phyloP scores from a whole-genome alignment of 2,113 vertebrate genomes.

The Thamnophis sirtalis region DNA sequence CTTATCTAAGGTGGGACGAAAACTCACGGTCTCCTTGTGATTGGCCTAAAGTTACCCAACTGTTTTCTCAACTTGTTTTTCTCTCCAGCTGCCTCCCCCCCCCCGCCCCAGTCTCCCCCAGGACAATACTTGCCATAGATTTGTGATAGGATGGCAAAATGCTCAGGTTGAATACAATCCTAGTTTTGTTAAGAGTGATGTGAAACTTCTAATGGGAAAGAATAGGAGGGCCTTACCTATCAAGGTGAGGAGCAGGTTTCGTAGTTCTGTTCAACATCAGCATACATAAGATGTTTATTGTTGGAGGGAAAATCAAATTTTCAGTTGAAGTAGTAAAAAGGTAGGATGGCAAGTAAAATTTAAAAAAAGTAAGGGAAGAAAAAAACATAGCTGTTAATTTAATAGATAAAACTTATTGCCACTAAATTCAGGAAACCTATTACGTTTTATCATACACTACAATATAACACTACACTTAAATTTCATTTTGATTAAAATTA shows the following conservation, averaged over 20 bases:
- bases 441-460: neutral
- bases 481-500: conserved; percentile 1
- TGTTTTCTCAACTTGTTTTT: too few species aligned
- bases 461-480: conserved; percentile 32
- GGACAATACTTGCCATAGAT: neutral
- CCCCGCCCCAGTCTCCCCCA: too few species aligned
- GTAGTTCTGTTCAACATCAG: conserved; percentile 86
- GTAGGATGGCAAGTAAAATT: conserved; percentile 57
- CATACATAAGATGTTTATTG: conserved; percentile 54
- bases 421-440: conserved; percentile 11
- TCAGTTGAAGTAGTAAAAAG: conserved; percentile 57
- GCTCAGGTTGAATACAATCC: neutral
- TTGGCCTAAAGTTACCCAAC: neutral
- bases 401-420: conserved; percentile 3
- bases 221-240: conserved; percentile 77
- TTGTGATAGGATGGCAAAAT: neutral
- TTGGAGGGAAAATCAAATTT: conserved; percentile 44
- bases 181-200: neutral
- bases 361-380: conserved; percentile 62
- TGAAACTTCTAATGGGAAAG: neutral
- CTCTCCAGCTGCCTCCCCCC: too few species aligned
- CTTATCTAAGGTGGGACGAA: too few species aligned
- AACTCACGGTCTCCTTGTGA: neutral
- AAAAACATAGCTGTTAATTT: conserved; percentile 49
- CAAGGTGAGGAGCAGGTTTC: conserved; percentile 92